Percentiles rank a stretch among this genome's conserved stretches.
Evolutionary conservation across 2,113 vertebrate genomes (phyloP).

Genomic region (Osmerus eperlanus): DNA sequence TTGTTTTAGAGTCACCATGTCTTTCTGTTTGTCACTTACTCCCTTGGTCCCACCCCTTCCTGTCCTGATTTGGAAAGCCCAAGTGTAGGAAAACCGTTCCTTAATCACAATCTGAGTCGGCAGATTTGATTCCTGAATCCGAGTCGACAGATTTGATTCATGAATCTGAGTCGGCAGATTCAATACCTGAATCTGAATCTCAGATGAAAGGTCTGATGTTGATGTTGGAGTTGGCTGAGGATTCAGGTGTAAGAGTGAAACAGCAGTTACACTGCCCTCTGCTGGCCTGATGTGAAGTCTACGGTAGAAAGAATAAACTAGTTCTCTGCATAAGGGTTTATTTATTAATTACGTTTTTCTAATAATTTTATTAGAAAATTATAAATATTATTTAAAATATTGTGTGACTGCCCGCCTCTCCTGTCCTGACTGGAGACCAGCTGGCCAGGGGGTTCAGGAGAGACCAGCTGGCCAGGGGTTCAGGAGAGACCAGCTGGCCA

Average conservation of each 20-base stretch:
- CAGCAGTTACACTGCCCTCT: constrained; percentile 15
- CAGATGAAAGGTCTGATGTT: not conserved
- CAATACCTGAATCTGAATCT: constrained; percentile 22
- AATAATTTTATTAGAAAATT: too few species aligned
- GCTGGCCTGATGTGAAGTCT: not conserved
- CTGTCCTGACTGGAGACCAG: too few species aligned
- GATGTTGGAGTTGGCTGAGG: not conserved
- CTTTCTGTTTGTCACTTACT: constrained; percentile 44
- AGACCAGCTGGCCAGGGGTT: too few species aligned
- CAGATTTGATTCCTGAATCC: constrained; percentile 39
- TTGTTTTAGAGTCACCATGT: constrained; percentile 42
- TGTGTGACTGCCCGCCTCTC: too few species aligned
- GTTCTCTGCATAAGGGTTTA: not conserved
- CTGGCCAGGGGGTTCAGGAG: too few species aligned
- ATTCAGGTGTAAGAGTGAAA: not conserved
- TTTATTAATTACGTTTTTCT: too few species aligned
- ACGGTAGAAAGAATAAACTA: not conserved
- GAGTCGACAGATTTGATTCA: not conserved
- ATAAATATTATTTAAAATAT: too few species aligned
- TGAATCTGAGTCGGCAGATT: constrained; percentile 36
- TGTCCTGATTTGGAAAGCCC: constrained; percentile 71
- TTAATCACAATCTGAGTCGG: constrained; percentile 37
- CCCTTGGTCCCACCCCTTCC: constrained; percentile 59
- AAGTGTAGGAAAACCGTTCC: constrained; percentile 35
- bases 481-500: too few species aligned